phyloP scores from a whole-genome alignment of 1,140 invertebrate species.

The Drosophila gunungcola region DNA sequence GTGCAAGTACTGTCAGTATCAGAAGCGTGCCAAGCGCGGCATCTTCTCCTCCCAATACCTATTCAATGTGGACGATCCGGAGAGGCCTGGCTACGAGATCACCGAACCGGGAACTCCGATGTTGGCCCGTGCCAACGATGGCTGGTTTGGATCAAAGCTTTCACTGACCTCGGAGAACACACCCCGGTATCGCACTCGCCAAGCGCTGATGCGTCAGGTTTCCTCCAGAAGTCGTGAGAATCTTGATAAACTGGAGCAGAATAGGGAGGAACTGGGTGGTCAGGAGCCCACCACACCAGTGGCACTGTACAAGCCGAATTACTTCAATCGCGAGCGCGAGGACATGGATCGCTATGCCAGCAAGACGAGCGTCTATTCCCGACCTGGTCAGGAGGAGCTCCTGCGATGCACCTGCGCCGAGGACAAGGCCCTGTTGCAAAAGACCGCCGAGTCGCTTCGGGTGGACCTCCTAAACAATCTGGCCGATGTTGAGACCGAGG shows the following conservation, averaged over 20 bases:
- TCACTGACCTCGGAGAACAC: constrained; percentile 85
- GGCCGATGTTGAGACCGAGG: constrained; percentile 47
- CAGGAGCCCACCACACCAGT: not conserved
- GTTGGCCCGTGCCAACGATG: constrained; percentile 88
- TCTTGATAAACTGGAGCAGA: constrained; percentile 43
- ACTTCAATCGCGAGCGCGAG: constrained; percentile 85
- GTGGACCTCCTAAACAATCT: constrained; percentile 26
- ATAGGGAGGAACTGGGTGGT: constrained; percentile 10
- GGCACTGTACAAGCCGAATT: constrained; percentile 70
- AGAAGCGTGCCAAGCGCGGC: constrained; percentile 81
- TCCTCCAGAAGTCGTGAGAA: constrained; percentile 65
- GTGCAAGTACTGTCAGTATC: constrained; percentile 75
- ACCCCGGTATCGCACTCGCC: constrained; percentile 85
- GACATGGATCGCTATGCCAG: constrained; percentile 65
- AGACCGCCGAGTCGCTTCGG: constrained; percentile 53
- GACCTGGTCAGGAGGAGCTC: constrained; percentile 43
- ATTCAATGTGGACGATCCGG: constrained; percentile 88
- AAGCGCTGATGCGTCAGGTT: constrained; percentile 85
- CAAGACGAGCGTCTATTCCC: constrained; percentile 70
- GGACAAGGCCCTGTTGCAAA: constrained; percentile 65
- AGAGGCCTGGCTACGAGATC: constrained; percentile 88
- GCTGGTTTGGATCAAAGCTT: constrained; percentile 86
- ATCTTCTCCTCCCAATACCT: constrained; percentile 88
- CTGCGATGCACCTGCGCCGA: constrained; percentile 74
- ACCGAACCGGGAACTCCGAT: constrained; percentile 88